These are phyloP conservation scores for Axinella damicornis DNA, from an alignment of 37 sponge, comb jelly and placozoan genomes.

Conservation along the genomic window DNA sequence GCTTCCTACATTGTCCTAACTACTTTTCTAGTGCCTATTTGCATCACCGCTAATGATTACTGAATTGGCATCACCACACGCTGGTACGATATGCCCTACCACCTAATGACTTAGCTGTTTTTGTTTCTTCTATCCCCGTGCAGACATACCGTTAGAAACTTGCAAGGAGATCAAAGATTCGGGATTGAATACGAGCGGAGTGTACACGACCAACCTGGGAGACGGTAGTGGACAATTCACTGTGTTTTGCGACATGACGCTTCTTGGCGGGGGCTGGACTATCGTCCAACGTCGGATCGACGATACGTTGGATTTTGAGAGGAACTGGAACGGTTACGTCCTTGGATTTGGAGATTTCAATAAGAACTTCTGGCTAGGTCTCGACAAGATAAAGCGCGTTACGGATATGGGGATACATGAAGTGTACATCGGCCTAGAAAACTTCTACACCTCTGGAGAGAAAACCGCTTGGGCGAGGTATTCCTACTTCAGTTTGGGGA, in stretches of 20 bases:
- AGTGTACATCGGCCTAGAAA: slow-evolving; percentile 38
- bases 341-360: slow-evolving; percentile 70
- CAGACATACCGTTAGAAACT: too few relatives aligned
- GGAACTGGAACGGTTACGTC: slow-evolving; percentile 38
- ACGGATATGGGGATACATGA: slow-evolving; percentile 30
- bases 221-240: slow-evolving; percentile 25
- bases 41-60: too few relatives aligned
- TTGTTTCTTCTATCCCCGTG: too few relatives aligned
- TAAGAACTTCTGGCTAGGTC: slow-evolving; percentile 72
- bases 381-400: too few relatives aligned
- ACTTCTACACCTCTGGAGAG: neutral
- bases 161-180: too few relatives aligned
- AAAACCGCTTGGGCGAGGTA: slow-evolving; percentile 24
- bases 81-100: too few relatives aligned
- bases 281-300: slow-evolving; percentile 55
- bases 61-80: too few relatives aligned
- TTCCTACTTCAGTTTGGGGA: slow-evolving; percentile 37
- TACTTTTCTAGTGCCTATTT: too few relatives aligned
- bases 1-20: too few relatives aligned
- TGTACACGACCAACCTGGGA: slow-evolving; percentile 41
- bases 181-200: slow-evolving; percentile 23
- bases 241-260: too few relatives aligned
- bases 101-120: too few relatives aligned
- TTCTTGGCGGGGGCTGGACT: too few relatives aligned
- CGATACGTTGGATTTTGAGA: slow-evolving; percentile 33